Percentiles rank a stretch among this genome's conserved stretches.
Evolutionary conservation across 2,797 vertebrate species (phyloP).

Genomic region (Chloroceryle inda): DNA sequence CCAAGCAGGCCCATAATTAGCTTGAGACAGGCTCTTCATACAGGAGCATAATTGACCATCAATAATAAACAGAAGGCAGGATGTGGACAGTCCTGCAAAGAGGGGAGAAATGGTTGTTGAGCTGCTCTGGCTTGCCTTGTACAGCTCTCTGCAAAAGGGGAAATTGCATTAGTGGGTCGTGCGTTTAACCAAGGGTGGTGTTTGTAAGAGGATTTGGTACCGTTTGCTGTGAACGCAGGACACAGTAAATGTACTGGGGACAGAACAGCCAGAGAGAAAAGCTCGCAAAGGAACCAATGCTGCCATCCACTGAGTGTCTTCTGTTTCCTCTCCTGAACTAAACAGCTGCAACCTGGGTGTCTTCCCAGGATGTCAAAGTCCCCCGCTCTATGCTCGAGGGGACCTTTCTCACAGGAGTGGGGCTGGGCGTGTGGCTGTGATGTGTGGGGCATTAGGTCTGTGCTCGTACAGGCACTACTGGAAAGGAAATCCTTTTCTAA

Average conservation of each 20-base stretch:
- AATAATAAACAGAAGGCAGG: background rate
- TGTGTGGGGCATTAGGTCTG: fast-evolving
- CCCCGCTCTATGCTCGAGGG: background rate
- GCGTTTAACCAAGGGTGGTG: background rate
- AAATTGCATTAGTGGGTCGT: background rate
- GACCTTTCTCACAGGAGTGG: fast-evolving
- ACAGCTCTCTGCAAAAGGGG: background rate
- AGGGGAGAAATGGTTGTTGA: background rate
- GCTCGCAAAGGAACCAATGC: background rate
- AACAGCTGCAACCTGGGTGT: background rate
- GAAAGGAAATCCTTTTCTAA: background rate
- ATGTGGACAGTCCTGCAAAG: background rate
- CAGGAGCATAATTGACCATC: background rate
- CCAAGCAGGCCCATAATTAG: background rate
- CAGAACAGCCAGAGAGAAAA: background rate
- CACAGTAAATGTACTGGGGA: background rate
- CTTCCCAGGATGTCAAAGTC: background rate
- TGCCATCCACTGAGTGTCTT: constrained; percentile 34
- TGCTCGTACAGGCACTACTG: background rate
- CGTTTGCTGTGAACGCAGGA: fast-evolving
- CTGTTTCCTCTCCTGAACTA: background rate
- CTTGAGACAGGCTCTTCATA: background rate
- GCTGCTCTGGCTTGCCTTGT: background rate
- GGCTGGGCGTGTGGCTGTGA: background rate
- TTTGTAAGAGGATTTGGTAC: background rate